A percentile compares a stretch with the other conserved stretches of the same genome.
phyloP scores from a whole-genome alignment of 2,113 vertebrate species.

The Suncus etruscus region DNA sequence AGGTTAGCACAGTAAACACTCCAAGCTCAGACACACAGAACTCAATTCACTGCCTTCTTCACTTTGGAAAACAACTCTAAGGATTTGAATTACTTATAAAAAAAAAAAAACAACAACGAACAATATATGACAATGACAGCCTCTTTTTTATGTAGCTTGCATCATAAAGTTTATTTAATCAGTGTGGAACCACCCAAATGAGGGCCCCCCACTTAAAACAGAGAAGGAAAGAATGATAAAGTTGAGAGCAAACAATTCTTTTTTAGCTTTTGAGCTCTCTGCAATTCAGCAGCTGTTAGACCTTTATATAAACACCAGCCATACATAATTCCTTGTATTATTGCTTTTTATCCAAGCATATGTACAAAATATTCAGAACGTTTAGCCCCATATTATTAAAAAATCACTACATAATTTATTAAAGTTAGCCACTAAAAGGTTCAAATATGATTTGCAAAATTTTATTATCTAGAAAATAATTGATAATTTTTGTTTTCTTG shows the following conservation, averaged over 20 bases:
- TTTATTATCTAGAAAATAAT: neutral
- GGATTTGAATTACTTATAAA: constrained; percentile 51
- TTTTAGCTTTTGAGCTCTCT: constrained; percentile 33
- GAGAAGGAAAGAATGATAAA: neutral
- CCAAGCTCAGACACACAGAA: constrained; percentile 54
- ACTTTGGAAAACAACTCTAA: constrained; percentile 70
- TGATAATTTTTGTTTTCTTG: neutral
- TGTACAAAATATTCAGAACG: neutral
- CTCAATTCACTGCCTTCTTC: constrained; percentile 54
- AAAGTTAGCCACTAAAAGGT: neutral
- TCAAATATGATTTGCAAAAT: neutral
- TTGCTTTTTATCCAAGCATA: neutral
- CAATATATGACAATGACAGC: neutral
- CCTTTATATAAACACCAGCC: neutral
- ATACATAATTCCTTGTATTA: neutral
- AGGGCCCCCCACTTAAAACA: neutral
- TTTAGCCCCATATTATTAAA: neutral
- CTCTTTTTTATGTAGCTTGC: neutral
- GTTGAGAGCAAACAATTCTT: constrained; percentile 44
- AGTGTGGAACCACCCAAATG: neutral
- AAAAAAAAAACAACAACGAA: neutral
- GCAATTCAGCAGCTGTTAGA: constrained; percentile 4
- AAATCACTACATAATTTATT: neutral
- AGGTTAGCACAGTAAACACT: constrained; percentile 68
- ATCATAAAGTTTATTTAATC: constrained; percentile 57